Evolutionary conservation across 2,113 vertebrate genomes (phyloP).

Genomic region (Murina feae): DNA sequence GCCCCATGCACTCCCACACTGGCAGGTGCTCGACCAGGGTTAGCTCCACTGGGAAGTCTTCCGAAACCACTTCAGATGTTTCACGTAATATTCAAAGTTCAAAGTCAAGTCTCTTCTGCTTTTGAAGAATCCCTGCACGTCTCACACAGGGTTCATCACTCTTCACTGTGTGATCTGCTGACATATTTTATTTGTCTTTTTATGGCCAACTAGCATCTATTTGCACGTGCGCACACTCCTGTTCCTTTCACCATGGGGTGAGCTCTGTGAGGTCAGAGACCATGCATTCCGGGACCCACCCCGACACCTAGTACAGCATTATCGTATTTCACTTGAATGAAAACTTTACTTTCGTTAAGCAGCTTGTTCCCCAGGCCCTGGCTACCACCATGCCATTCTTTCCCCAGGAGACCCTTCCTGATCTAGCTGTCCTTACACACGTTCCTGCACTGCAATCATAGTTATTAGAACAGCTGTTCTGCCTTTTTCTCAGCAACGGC

Average conservation of each 20-base stretch:
- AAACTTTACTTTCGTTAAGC: background rate
- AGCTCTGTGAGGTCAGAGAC: background rate
- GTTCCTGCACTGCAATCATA: background rate
- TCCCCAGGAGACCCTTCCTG: background rate
- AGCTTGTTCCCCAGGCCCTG: background rate
- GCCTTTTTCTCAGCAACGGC: background rate
- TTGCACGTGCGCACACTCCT: background rate
- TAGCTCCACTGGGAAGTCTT: background rate
- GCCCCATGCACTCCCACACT: background rate
- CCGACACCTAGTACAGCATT: background rate
- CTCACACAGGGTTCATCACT: background rate
- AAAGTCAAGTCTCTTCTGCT: background rate
- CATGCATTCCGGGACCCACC: background rate
- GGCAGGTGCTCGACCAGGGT: background rate
- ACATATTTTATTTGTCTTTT: background rate
- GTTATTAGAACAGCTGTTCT: background rate
- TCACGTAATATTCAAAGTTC: background rate
- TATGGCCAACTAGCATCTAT: background rate
- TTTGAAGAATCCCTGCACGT: background rate
- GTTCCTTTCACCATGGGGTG: background rate
- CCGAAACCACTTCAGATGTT: background rate
- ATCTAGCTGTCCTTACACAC: background rate
- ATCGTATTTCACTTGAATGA: background rate
- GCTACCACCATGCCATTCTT: background rate
- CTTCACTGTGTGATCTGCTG: background rate